phyloP scores from a whole-genome alignment of 2,113 vertebrate species.

The Bucco capensis region DNA sequence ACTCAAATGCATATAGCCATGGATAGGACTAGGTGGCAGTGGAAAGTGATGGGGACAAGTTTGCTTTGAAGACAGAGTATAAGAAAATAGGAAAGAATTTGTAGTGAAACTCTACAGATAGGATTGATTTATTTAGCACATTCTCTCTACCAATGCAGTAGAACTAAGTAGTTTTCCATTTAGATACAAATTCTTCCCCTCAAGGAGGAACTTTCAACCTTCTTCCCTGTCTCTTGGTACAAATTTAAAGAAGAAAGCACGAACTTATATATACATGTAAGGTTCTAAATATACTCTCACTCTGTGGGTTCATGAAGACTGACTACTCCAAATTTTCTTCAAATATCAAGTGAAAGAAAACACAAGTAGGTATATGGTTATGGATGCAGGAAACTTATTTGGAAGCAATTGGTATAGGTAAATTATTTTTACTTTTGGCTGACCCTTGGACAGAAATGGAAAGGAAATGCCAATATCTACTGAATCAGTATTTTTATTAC shows the following conservation, averaged over 20 bases:
- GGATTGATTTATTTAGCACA: not conserved
- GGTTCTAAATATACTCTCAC: not conserved
- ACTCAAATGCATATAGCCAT: not conserved
- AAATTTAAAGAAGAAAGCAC: not conserved
- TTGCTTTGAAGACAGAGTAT: not conserved
- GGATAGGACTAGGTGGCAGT: not conserved
- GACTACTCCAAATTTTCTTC: not conserved
- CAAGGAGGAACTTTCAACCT: not conserved
- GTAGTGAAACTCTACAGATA: not conserved
- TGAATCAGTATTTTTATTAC: slow-evolving; percentile 53
- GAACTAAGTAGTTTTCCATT: slow-evolving; percentile 33
- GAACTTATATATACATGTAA: not conserved
- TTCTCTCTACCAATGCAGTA: not conserved
- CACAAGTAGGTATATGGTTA: slow-evolving; percentile 19
- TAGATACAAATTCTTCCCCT: not conserved
- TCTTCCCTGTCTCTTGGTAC: not conserved
- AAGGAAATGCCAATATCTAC: slow-evolving; percentile 53
- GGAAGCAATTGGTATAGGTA: slow-evolving; percentile 30
- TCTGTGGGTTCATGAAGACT: not conserved
- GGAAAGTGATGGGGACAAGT: not conserved
- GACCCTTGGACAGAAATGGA: slow-evolving; percentile 37
- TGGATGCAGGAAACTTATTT: slow-evolving; percentile 29
- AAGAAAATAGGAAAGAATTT: not conserved
- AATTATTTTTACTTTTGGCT: slow-evolving; percentile 63
- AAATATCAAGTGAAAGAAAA: slow-evolving; percentile 21